Evolutionary conservation across 2,888 invertebrate genomes (phyloP).

Genomic region (Brachyopa scutellaris): DNA sequence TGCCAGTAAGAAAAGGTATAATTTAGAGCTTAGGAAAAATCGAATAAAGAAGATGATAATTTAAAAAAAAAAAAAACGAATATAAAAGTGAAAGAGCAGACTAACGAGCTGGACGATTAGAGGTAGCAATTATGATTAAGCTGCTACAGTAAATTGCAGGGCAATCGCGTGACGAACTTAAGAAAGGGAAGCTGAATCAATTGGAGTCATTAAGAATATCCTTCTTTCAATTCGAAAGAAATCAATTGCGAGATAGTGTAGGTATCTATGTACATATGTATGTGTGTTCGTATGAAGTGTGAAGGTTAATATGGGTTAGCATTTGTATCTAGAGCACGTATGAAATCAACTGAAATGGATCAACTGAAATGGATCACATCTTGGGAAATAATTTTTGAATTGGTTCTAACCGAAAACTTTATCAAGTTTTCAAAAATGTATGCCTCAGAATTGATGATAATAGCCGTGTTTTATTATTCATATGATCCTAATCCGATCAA

Average conservation of each 20-base stretch:
- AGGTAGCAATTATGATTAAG: constrained; percentile 72
- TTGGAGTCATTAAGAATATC: constrained; percentile 65
- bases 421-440: too few species aligned
- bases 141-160: constrained; percentile 46
- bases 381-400: too few species aligned
- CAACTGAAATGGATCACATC: background rate
- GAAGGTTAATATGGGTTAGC: background rate
- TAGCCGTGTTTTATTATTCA: too few species aligned
- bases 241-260: constrained; percentile 9
- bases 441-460: too few species aligned
- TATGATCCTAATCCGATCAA: too few species aligned
- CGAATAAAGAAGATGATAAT: constrained; percentile 61
- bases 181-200: constrained; percentile 68
- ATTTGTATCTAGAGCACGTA: constrained; percentile 1
- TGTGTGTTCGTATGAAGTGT: background rate
- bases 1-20: constrained; percentile 56
- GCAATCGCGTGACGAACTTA: constrained; percentile 59
- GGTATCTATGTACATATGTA: too few species aligned
- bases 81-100: constrained; percentile 66
- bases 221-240: constrained; percentile 33
- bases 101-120: constrained; percentile 70
- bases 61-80: too few species aligned
- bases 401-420: too few species aligned
- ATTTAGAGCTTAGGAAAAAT: constrained; percentile 69
- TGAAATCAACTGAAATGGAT: background rate